phyloP scores from a whole-genome alignment of 2,113 vertebrate genomes.

The Rostratula benghalensis region DNA sequence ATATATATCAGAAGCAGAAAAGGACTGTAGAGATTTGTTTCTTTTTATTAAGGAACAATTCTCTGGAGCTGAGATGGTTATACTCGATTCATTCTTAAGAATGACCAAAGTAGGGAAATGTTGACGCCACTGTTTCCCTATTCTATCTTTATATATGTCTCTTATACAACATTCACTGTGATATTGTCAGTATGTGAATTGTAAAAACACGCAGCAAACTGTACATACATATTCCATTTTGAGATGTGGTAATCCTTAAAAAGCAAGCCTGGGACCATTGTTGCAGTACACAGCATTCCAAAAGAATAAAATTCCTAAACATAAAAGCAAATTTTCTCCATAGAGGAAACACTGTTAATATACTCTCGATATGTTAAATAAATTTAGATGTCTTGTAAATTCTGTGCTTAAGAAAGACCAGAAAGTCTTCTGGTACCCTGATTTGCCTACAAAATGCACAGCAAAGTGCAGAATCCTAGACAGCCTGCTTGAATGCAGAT shows the following conservation, averaged over 20 bases:
- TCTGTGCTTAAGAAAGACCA: background rate
- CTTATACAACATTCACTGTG: background rate
- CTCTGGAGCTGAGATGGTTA: background rate
- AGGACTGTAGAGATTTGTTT: background rate
- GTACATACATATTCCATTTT: background rate
- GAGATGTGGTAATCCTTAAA: background rate
- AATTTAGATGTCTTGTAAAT: background rate
- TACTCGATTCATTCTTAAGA: background rate
- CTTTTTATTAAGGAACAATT: background rate
- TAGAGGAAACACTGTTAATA: background rate
- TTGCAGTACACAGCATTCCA: background rate
- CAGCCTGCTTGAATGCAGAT: background rate
- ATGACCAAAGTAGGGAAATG: background rate
- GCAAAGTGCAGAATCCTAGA: background rate
- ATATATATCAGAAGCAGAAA: background rate
- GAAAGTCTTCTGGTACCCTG: background rate
- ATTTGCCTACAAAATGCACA: background rate
- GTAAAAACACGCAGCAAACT: background rate
- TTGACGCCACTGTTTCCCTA: background rate
- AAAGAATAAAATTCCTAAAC: background rate
- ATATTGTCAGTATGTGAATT: background rate
- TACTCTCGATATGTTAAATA: background rate
- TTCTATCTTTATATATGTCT: background rate
- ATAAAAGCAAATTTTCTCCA: background rate
- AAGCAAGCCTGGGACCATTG: background rate